phyloP scores from a whole-genome alignment of 2,113 vertebrate species.

The Calyptomena viridis region DNA sequence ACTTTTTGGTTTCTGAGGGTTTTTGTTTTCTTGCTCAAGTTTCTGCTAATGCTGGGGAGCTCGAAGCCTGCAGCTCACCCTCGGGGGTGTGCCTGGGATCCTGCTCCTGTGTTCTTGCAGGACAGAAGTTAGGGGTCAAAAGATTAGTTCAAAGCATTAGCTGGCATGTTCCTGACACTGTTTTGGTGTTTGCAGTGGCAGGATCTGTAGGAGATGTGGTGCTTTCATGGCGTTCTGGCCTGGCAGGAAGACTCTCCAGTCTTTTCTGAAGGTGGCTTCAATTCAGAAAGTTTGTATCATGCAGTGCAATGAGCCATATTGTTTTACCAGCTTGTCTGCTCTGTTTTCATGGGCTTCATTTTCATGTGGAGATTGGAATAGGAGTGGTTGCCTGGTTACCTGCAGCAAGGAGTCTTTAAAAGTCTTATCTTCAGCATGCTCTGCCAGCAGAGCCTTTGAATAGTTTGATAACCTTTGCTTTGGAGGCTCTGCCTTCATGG shows the following conservation, averaged over 20 bases:
- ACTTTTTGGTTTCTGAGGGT: background rate
- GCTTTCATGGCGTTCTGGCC: background rate
- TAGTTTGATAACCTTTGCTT: background rate
- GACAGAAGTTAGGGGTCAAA: background rate
- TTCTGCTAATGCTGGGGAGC: background rate
- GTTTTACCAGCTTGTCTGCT: background rate
- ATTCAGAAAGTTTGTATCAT: background rate
- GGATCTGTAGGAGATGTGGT: background rate
- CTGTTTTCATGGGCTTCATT: background rate
- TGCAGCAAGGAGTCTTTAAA: background rate
- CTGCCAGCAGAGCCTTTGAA: background rate
- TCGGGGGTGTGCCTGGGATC: background rate
- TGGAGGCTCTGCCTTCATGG: background rate
- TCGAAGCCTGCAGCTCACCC: background rate
- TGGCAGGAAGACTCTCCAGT: background rate
- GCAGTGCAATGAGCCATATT: background rate
- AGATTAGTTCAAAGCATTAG: background rate
- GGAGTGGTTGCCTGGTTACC: background rate
- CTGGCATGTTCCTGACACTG: background rate
- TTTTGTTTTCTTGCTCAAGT: background rate
- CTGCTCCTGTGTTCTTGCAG: background rate
- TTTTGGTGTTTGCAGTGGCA: background rate
- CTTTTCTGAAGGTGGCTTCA: background rate
- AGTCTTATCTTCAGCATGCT: background rate
- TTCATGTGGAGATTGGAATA: background rate